Conservation (phyloP, 2,888 invertebrate species). For the Cremastinae sp. region DNA sequence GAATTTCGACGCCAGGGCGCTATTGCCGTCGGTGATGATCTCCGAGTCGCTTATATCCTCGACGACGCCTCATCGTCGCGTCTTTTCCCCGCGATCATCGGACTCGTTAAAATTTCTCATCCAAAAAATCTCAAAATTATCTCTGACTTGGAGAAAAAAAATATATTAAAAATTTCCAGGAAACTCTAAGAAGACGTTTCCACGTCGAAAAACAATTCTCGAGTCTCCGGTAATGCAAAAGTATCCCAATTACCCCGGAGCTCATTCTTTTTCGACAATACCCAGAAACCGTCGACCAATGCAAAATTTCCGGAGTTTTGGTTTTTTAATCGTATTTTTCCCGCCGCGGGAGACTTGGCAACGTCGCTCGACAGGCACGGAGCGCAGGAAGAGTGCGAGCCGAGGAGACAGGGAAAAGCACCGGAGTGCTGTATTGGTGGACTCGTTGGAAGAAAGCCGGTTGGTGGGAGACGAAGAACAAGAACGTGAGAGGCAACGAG, state of each 20-base stretch:
- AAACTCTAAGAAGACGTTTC: too few species aligned
- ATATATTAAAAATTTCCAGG: too few species aligned
- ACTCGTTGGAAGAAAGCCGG: conserved; percentile 40
- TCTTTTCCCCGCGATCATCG: conserved; percentile 5
- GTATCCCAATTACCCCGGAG: neutral
- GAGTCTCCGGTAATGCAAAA: too few species aligned
- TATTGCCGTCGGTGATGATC: neutral
- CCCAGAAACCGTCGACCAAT: neutral
- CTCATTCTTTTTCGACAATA: neutral
- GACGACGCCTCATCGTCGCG: neutral
- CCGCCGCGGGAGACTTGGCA: conserved; percentile 74
- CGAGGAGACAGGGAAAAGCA: conserved; percentile 59
- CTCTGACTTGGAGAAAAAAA: too few species aligned
- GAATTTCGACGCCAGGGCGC: conserved; percentile 60
- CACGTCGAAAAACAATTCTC: too few species aligned
- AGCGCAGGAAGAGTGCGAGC: conserved; percentile 43
- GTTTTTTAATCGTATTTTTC: conserved; percentile 78
- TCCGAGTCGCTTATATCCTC: neutral
- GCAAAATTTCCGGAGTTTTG: neutral
- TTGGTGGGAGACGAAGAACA: conserved; percentile 32
- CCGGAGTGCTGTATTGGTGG: conserved; percentile 44
- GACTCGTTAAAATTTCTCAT: neutral
- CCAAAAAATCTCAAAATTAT: neutral
- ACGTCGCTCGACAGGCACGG: conserved; percentile 54
- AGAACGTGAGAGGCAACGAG: conserved; percentile 74